Conservation (phyloP, 2,797 vertebrate species). For the Choloepus didactylus region DNA sequence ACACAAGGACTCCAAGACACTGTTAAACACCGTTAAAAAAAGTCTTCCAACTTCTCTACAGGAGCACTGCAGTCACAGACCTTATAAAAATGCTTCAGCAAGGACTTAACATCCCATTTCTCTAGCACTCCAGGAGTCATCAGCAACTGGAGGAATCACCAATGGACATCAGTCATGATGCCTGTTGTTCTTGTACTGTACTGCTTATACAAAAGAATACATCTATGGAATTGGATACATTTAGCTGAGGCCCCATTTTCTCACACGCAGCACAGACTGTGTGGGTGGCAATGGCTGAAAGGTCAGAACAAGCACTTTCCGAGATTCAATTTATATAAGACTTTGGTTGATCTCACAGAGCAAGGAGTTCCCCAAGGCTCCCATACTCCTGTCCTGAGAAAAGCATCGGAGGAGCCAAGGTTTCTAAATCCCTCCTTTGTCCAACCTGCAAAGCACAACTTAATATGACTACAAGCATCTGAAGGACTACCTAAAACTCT, state of each 20-base stretch:
- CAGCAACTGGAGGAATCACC: slow-evolving; percentile 93
- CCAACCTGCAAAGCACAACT: slow-evolving; percentile 18
- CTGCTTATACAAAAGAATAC: neutral
- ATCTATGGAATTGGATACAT: no score
- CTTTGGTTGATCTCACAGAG: neutral
- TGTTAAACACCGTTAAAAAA: slow-evolving; percentile 91
- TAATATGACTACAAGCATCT: slow-evolving; percentile 3
- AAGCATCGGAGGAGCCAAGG: neutral
- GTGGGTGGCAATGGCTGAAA: no score
- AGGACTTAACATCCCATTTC: slow-evolving; percentile 85
- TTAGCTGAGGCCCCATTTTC: no score
- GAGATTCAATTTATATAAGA: slow-evolving; percentile 31
- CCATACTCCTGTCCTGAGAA: neutral
- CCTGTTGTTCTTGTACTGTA: slow-evolving; percentile 81
- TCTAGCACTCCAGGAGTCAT: slow-evolving; percentile 93
- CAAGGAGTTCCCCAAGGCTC: neutral
- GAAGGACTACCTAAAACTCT: slow-evolving; percentile 27
- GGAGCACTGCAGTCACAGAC: slow-evolving; percentile 84
- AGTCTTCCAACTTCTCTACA: slow-evolving; percentile 91
- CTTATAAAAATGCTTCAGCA: slow-evolving; percentile 91
- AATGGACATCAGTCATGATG: slow-evolving; percentile 92
- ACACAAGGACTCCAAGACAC: slow-evolving; percentile 91
- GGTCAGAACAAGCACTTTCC: neutral
- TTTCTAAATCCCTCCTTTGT: slow-evolving; percentile 38
- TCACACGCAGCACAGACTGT: no score